Conservation (phyloP, 1,140 invertebrate species). For the silkworm (Bombyx mori) region DNA sequence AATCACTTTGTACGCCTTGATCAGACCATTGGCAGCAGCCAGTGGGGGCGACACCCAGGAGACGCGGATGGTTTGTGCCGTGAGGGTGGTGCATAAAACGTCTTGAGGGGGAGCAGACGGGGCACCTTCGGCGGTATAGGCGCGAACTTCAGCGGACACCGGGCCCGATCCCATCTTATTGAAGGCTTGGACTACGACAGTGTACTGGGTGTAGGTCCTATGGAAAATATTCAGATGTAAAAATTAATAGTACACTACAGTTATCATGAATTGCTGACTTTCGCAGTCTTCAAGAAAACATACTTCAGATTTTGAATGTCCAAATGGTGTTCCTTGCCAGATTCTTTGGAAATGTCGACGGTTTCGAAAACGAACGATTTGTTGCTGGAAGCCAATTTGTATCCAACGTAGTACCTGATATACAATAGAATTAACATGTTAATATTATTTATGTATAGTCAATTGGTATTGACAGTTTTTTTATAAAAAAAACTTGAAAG, state of each 20-base stretch:
- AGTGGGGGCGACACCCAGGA: constrained; percentile 94
- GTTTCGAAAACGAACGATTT: constrained; percentile 94
- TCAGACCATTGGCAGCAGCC: constrained; percentile 92
- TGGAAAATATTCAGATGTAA: constrained; percentile 13
- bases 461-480: too few species aligned
- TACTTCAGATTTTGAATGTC: constrained; percentile 86
- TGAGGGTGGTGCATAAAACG: constrained; percentile 90
- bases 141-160: constrained; percentile 88
- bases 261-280: constrained; percentile 4
- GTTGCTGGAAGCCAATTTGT: constrained; percentile 89
- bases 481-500: background rate
- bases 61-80: constrained; percentile 93
- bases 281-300: constrained; percentile 17
- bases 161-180: constrained; percentile 95
- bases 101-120: constrained; percentile 95
- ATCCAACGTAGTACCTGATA: constrained; percentile 87
- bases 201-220: constrained; percentile 94
- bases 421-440: background rate
- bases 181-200: constrained; percentile 94
- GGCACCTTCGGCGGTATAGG: constrained; percentile 92
- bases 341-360: constrained; percentile 92
- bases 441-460: background rate
- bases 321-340: constrained; percentile 90
- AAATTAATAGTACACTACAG: background rate
- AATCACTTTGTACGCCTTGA: constrained; percentile 96